phyloP scores from a whole-genome alignment of 1,140 invertebrate species.

The Papilio xuthus region DNA sequence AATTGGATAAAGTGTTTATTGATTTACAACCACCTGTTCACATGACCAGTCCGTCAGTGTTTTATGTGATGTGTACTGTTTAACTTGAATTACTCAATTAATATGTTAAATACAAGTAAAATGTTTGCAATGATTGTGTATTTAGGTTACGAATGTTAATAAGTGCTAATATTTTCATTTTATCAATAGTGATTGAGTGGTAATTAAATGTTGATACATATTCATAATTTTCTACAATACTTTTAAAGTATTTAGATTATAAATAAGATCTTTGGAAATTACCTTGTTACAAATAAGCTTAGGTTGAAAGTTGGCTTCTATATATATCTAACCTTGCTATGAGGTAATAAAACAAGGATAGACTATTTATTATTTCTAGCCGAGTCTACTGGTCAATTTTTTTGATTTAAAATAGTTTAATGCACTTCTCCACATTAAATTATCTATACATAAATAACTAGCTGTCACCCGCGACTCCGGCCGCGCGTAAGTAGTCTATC shows the following conservation, averaged over 20 bases:
- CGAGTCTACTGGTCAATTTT: too few relatives aligned
- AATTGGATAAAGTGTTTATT: slow-evolving; percentile 39
- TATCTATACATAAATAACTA: too few relatives aligned
- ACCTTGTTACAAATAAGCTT: neutral
- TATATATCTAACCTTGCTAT: too few relatives aligned
- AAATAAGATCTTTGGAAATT: neutral
- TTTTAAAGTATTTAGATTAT: slow-evolving; percentile 10
- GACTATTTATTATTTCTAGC: too few relatives aligned
- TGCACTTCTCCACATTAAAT: too few relatives aligned
- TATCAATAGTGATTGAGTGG: slow-evolving; percentile 2
- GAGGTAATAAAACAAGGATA: too few relatives aligned
- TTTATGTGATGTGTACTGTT: slow-evolving; percentile 11
- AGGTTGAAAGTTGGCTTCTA: neutral
- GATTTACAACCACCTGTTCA: slow-evolving; percentile 34
- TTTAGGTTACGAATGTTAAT: neutral
- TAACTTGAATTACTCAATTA: neutral
- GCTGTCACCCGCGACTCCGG: too few relatives aligned
- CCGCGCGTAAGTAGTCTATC: too few relatives aligned
- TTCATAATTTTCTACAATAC: neutral
- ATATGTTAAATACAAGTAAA: neutral
- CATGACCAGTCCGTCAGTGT: slow-evolving; percentile 19
- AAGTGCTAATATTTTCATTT: neutral
- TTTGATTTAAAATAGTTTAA: too few relatives aligned
- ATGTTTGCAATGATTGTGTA: neutral
- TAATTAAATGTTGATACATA: neutral